These are phyloP conservation scores for Ypsolopha scabrella DNA, from an alignment of 2,888 invertebrate genomes.

Conservation along the genomic window DNA sequence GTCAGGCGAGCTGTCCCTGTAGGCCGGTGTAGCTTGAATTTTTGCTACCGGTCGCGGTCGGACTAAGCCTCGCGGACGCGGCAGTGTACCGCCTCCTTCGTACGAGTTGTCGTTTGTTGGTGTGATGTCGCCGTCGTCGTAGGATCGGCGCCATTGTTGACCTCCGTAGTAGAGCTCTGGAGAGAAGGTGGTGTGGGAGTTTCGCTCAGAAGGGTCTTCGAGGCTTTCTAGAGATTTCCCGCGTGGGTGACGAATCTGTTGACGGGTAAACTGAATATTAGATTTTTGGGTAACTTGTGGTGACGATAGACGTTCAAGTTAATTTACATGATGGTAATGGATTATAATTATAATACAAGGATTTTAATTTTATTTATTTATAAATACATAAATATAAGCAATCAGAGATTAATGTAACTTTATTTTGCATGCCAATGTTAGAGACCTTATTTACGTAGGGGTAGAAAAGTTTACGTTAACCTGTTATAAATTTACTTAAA, in stretches of 20 bases:
- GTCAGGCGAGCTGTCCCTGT: constrained; percentile 51
- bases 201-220: constrained; percentile 80
- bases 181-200: constrained; percentile 71
- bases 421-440: constrained; percentile 6
- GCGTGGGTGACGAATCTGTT: constrained; percentile 83
- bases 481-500: not conserved
- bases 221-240: constrained; percentile 89
- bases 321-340: not conserved
- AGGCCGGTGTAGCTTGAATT: constrained; percentile 70
- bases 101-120: constrained; percentile 78
- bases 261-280: constrained; percentile 11
- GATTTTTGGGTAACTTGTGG: not conserved
- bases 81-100: constrained; percentile 88
- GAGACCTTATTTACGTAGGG: not conserved
- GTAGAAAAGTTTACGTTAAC: not conserved
- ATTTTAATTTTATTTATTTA: not conserved
- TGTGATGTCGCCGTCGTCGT: constrained; percentile 92
- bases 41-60: constrained; percentile 87
- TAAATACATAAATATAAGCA: constrained; percentile 1
- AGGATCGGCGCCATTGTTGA: constrained; percentile 79
- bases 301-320: not conserved
- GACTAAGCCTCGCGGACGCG: constrained; percentile 84
- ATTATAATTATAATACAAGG: not conserved
- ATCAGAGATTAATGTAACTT: constrained; percentile 3
- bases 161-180: constrained; percentile 71